A percentile compares a stretch with the other conserved stretches of the same genome.
Evolutionary conservation across 1,140 invertebrate species (phyloP).

Genomic region (Caenorhabditis remanei): DNA sequence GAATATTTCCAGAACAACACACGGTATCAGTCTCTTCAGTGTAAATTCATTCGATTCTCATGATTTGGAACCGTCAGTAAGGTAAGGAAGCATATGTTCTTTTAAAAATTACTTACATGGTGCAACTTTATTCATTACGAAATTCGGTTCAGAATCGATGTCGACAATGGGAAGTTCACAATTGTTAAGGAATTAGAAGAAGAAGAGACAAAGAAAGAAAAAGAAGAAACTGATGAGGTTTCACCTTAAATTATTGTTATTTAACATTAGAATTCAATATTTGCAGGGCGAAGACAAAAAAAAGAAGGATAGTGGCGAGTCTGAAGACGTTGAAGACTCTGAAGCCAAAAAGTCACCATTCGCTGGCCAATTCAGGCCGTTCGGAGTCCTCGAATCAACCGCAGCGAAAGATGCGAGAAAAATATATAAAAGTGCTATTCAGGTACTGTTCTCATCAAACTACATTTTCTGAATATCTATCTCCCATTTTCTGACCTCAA

Average conservation of each 20-base stretch:
- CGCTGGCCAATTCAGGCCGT: conserved; percentile 33
- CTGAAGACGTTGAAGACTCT: conserved; percentile 38
- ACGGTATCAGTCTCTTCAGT: conserved; percentile 32
- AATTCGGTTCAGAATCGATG: background rate
- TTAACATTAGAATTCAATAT: background rate
- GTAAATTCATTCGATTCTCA: conserved; percentile 19
- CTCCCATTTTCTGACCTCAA: no score
- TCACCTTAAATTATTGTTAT: background rate
- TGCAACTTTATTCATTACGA: no score
- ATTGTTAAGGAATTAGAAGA: background rate
- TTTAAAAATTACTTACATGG: background rate
- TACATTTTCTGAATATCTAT: no score
- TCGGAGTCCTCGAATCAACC: conserved; percentile 41
- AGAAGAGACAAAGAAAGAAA: background rate
- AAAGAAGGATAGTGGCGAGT: conserved; percentile 15
- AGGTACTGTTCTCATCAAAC: background rate
- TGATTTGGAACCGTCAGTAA: conserved; percentile 2
- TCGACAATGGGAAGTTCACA: background rate
- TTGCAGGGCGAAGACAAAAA: background rate
- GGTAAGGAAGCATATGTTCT: background rate
- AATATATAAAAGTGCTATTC: conserved; percentile 18
- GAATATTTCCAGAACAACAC: conserved; percentile 18
- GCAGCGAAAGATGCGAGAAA: conserved; percentile 47
- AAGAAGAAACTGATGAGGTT: background rate
- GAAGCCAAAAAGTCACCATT: background rate